Conservation (phyloP, 2,888 invertebrate genomes). For the Watsonalla cultraria region DNA sequence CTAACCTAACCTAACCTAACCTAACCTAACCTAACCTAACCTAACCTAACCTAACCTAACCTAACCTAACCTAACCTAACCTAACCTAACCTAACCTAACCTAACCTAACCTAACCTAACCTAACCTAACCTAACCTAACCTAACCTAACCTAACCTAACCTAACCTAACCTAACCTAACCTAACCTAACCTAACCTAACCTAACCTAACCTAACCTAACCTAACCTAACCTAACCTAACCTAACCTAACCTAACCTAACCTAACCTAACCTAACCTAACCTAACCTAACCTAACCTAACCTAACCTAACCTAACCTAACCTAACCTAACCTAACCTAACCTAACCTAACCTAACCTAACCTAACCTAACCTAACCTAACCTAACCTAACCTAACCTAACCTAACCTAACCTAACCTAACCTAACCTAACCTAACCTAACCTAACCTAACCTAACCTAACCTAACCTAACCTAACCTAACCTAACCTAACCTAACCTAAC, state of each 20-base stretch:
- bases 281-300: not conserved
- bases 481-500: not conserved
- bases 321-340: not conserved
- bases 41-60: slow-evolving; percentile 6
- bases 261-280: not conserved
- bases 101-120: slow-evolving; percentile 6
- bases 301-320: not conserved
- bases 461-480: not conserved
- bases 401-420: not conserved
- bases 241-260: not conserved
- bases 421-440: not conserved
- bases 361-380: not conserved
- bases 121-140: slow-evolving; percentile 6
- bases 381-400: not conserved
- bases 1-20: slow-evolving; percentile 4
- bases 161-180: slow-evolving; percentile 1
- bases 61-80: slow-evolving; percentile 4
- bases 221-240: not conserved
- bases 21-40: slow-evolving; percentile 6
- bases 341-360: not conserved
- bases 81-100: slow-evolving; percentile 6
- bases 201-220: not conserved
- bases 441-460: not conserved
- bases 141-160: slow-evolving; percentile 5
- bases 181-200: not conserved